Evolutionary conservation across 1,140 invertebrate genomes (phyloP).

Genomic region (Palaemon carinicauda): DNA sequence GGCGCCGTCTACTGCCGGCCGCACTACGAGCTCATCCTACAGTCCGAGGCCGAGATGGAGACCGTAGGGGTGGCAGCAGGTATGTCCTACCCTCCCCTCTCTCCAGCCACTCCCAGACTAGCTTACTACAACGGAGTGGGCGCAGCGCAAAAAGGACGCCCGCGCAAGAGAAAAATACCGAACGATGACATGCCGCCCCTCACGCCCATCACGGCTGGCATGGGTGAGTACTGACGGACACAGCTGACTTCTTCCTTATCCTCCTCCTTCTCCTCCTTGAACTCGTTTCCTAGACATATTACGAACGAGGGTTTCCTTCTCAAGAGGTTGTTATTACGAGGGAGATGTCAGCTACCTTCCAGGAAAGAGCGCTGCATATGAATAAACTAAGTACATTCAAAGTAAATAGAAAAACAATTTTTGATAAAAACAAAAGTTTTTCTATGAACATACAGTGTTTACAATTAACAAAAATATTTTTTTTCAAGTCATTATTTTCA

Average conservation of each 20-base stretch:
- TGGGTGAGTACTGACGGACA: slow-evolving; percentile 29
- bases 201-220: slow-evolving; percentile 48
- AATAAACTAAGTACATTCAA: no score
- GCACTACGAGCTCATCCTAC: slow-evolving; percentile 79
- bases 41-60: slow-evolving; percentile 60
- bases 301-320: no score
- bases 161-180: slow-evolving; percentile 52
- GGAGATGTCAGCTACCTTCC: no score
- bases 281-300: no score
- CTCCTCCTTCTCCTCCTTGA: not conserved
- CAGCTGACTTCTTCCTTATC: not conserved
- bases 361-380: no score
- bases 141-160: slow-evolving; percentile 56
- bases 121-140: slow-evolving; percentile 58
- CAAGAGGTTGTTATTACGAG: no score
- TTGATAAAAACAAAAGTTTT: no score
- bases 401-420: no score
- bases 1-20: slow-evolving; percentile 82
- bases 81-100: slow-evolving; percentile 51
- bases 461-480: no score
- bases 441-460: no score
- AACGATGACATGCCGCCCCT: slow-evolving; percentile 49
- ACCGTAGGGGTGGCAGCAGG: slow-evolving; percentile 40
- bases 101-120: slow-evolving; percentile 50
- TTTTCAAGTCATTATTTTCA: no score